A percentile compares a stretch with the other conserved stretches of the same genome.
Conservation (phyloP, 2,797 vertebrate genomes). For the Ptychadena robeensis region DNA sequence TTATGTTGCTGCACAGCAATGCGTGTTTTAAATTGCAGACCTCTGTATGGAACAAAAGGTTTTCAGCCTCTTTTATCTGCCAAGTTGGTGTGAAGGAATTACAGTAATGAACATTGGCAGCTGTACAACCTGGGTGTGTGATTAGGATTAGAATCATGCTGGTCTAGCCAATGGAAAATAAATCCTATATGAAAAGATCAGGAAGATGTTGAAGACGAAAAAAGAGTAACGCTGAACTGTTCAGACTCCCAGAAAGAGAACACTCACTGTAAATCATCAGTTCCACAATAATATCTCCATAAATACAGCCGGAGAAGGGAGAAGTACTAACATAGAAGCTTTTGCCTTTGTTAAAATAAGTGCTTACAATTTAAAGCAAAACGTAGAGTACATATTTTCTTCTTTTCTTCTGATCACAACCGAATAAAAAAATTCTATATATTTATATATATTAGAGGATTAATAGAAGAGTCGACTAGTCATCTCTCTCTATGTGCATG, state of each 20-base stretch:
- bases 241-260: background rate
- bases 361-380: background rate
- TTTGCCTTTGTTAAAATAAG: no score
- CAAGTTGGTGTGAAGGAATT: conserved; percentile 7
- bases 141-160: conserved; percentile 43
- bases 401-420: no score
- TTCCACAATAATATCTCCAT: background rate
- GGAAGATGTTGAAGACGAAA: conserved; percentile 2
- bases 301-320: background rate
- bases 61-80: conserved; percentile 7
- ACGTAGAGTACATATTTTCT: no score
- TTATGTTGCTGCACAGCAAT: conserved; percentile 1
- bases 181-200: conserved; percentile 9
- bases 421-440: no score
- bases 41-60: conserved; percentile 16
- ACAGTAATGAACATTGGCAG: conserved; percentile 27
- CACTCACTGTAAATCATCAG: background rate
- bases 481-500: no score
- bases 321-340: background rate
- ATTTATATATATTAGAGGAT: no score
- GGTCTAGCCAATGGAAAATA: conserved; percentile 2
- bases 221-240: conserved; percentile 2
- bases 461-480: no score
- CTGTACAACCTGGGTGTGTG: conserved; percentile 32
- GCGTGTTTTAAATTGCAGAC: background rate